These are phyloP conservation scores for Mamestra configurata DNA, from an alignment of 1,140 invertebrate species.

Conservation along the genomic window DNA sequence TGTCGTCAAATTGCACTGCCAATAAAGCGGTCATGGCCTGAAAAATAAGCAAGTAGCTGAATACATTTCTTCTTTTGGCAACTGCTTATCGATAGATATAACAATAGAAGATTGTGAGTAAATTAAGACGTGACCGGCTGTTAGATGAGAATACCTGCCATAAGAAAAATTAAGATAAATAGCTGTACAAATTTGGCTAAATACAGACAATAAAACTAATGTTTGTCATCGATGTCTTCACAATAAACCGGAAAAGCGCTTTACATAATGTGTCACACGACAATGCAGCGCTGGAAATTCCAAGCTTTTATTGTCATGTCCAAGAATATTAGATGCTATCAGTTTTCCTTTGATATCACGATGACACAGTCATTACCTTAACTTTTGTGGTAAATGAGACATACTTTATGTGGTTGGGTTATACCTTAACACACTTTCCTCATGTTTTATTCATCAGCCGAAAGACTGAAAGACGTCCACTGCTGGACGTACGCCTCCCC, in stretches of 20 bases:
- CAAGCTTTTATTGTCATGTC: not conserved
- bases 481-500: no score
- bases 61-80: no score
- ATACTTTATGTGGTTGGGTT: not conserved
- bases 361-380: not conserved
- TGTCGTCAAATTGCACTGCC: not conserved
- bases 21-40: not conserved
- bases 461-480: no score
- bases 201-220: not conserved
- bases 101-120: no score
- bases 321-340: slow-evolving; percentile 7
- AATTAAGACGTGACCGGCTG: no score
- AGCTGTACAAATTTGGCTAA: no score
- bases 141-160: no score
- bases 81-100: no score
- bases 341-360: slow-evolving; percentile 24
- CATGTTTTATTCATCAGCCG: no score
- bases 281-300: slow-evolving; percentile 26
- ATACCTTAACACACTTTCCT: not conserved
- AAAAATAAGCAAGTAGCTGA: no score
- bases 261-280: slow-evolving; percentile 30
- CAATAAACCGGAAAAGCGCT: slow-evolving; percentile 27
- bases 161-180: no score
- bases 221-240: not conserved
- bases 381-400: slow-evolving; percentile 17